phyloP scores from a whole-genome alignment of 2,888 invertebrate genomes.

The Idaea dimidiata region DNA sequence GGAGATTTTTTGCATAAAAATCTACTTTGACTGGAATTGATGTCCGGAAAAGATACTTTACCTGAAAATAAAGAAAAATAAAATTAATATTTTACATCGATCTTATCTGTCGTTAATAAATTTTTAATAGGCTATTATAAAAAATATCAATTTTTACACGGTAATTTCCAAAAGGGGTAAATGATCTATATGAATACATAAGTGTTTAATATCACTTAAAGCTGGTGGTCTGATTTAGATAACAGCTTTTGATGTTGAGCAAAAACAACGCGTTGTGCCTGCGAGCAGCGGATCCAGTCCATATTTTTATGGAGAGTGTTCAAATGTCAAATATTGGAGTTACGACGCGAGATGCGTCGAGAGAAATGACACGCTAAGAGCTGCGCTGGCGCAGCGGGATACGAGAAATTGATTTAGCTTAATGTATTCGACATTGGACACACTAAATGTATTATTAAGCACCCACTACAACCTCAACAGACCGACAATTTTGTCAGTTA shows the following conservation, averaged over 20 bases:
- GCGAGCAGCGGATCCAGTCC: slow-evolving; percentile 7
- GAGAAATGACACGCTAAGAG: slow-evolving; percentile 7
- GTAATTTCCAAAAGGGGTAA: slow-evolving; percentile 6
- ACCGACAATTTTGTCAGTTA: slow-evolving; percentile 13
- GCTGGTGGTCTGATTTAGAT: neutral
- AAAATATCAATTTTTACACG: slow-evolving; percentile 10
- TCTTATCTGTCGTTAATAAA: slow-evolving; percentile 14
- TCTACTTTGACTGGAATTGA: slow-evolving; percentile 13
- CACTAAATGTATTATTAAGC: neutral
- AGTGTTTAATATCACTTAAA: slow-evolving; percentile 12
- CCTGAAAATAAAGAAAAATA: slow-evolving; percentile 43
- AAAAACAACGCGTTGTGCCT: slow-evolving; percentile 3
- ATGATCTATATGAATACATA: slow-evolving; percentile 8
- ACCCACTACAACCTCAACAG: slow-evolving; percentile 14
- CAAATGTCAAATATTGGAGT: slow-evolving; percentile 11
- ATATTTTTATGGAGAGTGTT: neutral
- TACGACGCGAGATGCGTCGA: slow-evolving; percentile 9
- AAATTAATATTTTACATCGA: slow-evolving; percentile 16
- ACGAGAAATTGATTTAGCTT: slow-evolving; percentile 17
- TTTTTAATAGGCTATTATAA: slow-evolving; percentile 20
- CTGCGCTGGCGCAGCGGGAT: slow-evolving; percentile 13
- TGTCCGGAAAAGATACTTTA: slow-evolving; percentile 37
- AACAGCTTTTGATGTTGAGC: neutral
- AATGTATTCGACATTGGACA: slow-evolving; percentile 18
- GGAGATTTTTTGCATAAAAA: slow-evolving; percentile 10